These are phyloP conservation scores for Mactra quadrangularis DNA, from an alignment of 1,140 invertebrate species.

Conservation along the genomic window DNA sequence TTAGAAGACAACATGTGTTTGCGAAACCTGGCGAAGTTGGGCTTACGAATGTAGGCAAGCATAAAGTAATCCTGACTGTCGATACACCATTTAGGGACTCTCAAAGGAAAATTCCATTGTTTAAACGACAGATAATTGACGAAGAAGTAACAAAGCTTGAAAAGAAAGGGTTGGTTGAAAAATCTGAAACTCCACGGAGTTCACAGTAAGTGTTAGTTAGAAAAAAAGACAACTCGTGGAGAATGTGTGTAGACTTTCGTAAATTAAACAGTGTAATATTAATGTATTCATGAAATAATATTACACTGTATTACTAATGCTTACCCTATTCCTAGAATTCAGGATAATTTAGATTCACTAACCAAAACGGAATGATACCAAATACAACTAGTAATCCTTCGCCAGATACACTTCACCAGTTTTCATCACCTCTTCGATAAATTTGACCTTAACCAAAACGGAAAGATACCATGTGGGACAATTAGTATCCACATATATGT, in stretches of 20 bases:
- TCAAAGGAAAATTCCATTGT: slow-evolving; percentile 30
- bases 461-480: no score
- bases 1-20: slow-evolving; percentile 28
- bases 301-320: no score
- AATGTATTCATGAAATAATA: no score
- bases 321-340: slow-evolving; percentile 33
- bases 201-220: slow-evolving; percentile 13
- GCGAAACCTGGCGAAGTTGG: slow-evolving; percentile 37
- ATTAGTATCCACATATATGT: no score
- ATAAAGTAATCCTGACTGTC: slow-evolving; percentile 30
- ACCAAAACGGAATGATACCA: slow-evolving; percentile 6
- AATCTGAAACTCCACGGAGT: slow-evolving; percentile 20
- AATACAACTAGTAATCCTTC: no score
- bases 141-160: slow-evolving; percentile 15
- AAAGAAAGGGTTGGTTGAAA: slow-evolving; percentile 40
- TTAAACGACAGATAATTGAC: slow-evolving; percentile 24
- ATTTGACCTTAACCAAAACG: no score
- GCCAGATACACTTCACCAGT: no score
- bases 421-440: no score
- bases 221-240: slow-evolving; percentile 24
- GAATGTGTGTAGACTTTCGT: slow-evolving; percentile 64
- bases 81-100: slow-evolving; percentile 41
- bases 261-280: slow-evolving; percentile 61
- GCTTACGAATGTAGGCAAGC: not conserved
- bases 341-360: slow-evolving; percentile 33